Conservation (phyloP, 2,797 vertebrate genomes). For the Carapus acus region DNA sequence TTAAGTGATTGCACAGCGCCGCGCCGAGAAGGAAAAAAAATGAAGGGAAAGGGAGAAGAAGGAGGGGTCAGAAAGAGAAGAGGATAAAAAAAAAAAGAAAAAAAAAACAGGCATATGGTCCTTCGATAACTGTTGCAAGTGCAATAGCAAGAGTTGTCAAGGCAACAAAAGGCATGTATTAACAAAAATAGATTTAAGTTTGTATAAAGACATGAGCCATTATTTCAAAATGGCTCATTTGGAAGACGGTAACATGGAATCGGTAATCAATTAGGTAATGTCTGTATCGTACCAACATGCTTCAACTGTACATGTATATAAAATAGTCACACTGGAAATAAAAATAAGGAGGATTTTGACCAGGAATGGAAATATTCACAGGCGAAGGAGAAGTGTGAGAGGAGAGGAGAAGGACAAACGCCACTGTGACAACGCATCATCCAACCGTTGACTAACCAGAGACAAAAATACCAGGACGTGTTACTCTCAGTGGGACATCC, state of each 20-base stretch:
- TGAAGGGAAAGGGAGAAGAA: constrained; percentile 30
- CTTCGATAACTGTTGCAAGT: constrained; percentile 11
- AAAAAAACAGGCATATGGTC: neutral
- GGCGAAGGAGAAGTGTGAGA: constrained; percentile 43
- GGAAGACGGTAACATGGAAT: constrained; percentile 39
- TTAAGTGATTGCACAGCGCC: constrained; percentile 41
- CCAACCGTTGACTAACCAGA: constrained; percentile 39
- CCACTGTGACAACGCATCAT: constrained; percentile 53
- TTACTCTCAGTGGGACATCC: constrained; percentile 44
- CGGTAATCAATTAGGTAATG: constrained; percentile 35
- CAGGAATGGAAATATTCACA: constrained; percentile 8
- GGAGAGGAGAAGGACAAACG: constrained; percentile 6
- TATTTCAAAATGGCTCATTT: constrained; percentile 6
- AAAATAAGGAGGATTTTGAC: neutral
- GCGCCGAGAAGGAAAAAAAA: constrained; percentile 24
- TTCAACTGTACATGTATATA: too few species aligned
- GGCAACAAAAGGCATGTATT: constrained; percentile 45
- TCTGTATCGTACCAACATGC: constrained; percentile 6
- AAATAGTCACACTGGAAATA: too few species aligned
- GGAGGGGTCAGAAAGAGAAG: too few species aligned
- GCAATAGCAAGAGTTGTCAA: constrained; percentile 22
- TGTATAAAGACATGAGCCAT: constrained; percentile 21
- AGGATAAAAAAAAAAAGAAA: constrained; percentile 1
- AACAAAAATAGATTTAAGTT: constrained; percentile 26
- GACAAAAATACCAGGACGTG: constrained; percentile 57